These are phyloP conservation scores for Drosophila sulfurigaster DNA, from an alignment of 1,140 invertebrate species.

Conservation along the genomic window DNA sequence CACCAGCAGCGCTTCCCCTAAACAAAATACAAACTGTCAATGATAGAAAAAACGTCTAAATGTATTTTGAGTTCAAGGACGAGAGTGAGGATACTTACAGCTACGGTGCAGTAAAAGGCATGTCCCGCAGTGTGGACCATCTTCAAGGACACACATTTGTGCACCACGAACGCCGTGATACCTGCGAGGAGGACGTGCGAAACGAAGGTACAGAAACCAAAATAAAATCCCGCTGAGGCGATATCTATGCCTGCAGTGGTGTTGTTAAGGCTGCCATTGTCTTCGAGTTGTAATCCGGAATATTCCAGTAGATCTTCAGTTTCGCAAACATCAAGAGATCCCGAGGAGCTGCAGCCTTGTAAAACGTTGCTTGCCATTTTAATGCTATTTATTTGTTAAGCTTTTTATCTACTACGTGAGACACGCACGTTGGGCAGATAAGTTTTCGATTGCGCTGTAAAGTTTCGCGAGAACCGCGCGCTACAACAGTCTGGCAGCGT, in stretches of 20 bases:
- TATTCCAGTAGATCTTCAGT: slow-evolving; percentile 21
- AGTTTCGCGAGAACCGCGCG: slow-evolving; percentile 30
- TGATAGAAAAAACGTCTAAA: not conserved
- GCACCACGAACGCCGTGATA: slow-evolving; percentile 61
- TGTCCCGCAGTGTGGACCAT: slow-evolving; percentile 75
- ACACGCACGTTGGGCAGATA: slow-evolving; percentile 57
- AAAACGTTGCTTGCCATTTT: slow-evolving; percentile 35
- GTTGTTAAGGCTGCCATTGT: slow-evolving; percentile 2
- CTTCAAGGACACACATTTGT: slow-evolving; percentile 70
- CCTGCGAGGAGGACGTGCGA: slow-evolving; percentile 64
- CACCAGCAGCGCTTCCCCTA: slow-evolving; percentile 73
- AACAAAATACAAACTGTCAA: slow-evolving; percentile 71
- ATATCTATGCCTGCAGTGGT: not conserved
- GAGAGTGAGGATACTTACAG: slow-evolving; percentile 53
- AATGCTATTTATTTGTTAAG: slow-evolving; percentile 3
- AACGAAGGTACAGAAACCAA: slow-evolving; percentile 65
- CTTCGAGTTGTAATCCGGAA: not conserved
- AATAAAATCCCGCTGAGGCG: slow-evolving; percentile 51
- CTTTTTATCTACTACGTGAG: slow-evolving; percentile 71
- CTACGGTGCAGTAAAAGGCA: slow-evolving; percentile 80
- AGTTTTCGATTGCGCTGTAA: slow-evolving; percentile 22
- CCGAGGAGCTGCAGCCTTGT: slow-evolving; percentile 43
- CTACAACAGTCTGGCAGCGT: slow-evolving; percentile 49
- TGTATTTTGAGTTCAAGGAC: not conserved
- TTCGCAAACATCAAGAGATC: slow-evolving; percentile 39